Evolutionary conservation across 2,888 invertebrate species (phyloP), one percentile per base, ranked within the genome.

Genomic region (Apodemia duryi): DNA sequence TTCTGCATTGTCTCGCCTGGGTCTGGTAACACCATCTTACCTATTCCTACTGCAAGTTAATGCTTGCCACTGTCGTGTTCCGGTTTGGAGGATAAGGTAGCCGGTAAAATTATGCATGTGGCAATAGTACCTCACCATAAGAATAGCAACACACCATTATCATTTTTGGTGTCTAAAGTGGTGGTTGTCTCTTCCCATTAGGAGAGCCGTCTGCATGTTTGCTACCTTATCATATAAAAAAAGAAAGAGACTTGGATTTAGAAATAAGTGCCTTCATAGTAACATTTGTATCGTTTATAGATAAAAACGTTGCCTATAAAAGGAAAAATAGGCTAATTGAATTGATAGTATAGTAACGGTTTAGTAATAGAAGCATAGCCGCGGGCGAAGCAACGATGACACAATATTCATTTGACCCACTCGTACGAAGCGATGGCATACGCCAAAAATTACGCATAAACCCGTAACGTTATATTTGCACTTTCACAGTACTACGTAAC

Each of bases 381-480:
- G 11, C 32, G 29, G 29, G 11, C 57, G 63, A 62, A 62, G 65
- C 62, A 61, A 63, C 62, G 67, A 69, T 69, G 68, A 66, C 71
- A 71, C 70, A 70, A 68, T 69, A 60, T 67, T 66, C 66, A 65
- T 65, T 62, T 72, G 73, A 73, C 73, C 73, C 72, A 71, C 71
- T 74, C 70, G 64, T 67, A 68, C 65, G 35, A 67, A 70, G 68
- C 68, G 66, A 67, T 70, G 66, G 65, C 66, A 65, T 68, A 71
- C 66, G 70, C 69, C 73, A 71, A 72, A 21, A 72, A 72, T 73
- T 69, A 70, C 65, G 41, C 51, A 66, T 66, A 68, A 61, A 67
- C 62, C 63, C 68, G 65, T 68, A 69, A 65, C 60, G 62, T 61
- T 65, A 66, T 64, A 67, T 61, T 67, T 68, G 65, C 65, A 66